Base-by-base conservation (phyloP, 2,113 vertebrate genomes). In the Channa argus region DNA sequence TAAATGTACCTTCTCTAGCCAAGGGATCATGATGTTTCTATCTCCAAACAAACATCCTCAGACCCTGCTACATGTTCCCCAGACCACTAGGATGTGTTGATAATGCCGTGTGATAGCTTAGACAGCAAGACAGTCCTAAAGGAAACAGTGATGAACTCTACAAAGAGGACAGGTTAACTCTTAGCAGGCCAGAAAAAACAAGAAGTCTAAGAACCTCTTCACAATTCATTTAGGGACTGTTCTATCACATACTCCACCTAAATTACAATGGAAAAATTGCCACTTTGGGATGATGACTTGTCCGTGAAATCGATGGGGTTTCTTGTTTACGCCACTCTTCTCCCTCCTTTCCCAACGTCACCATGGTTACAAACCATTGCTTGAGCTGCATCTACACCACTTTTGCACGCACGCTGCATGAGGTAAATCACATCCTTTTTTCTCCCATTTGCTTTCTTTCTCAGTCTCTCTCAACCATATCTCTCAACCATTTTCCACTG, bases 11-110 rank as follows among this genome's bases (percentile, higher is more conserved):
- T 82, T 70, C 79, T 65, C 71, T 4, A 65, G 85, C 80, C 79
- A 70, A 34, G 65, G 74, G 58, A 82, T 81, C 76, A 8, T 74
- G 66, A 86, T 80, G 80, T 85, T 84, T 81, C 75, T 80, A 86
- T 88, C 82, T 85, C 77, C 85, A 89, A 86, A 88, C 87, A 88
- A 85, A 89, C 90, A 88, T 88, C 73, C 71, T 56, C 46, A 45
- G 80, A 65, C 60, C 62, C 61, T 34, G 66, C 89, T 80, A 36
- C 85, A 82, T 81, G 88, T 74, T 77, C 77, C 68, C 81, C 79
- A 52, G 78, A 69, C 82, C 69, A 70, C 59, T 49, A 69, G 79
- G 77, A 81, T 74, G 79, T 86, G 86, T 88, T 88, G 86, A 86
- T 88, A 88, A 83, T 85, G 79, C 65, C 5, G 66, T 49, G 49